Base-by-base conservation (phyloP, 2,113 vertebrate species). In the Pedionomus torquatus region DNA sequence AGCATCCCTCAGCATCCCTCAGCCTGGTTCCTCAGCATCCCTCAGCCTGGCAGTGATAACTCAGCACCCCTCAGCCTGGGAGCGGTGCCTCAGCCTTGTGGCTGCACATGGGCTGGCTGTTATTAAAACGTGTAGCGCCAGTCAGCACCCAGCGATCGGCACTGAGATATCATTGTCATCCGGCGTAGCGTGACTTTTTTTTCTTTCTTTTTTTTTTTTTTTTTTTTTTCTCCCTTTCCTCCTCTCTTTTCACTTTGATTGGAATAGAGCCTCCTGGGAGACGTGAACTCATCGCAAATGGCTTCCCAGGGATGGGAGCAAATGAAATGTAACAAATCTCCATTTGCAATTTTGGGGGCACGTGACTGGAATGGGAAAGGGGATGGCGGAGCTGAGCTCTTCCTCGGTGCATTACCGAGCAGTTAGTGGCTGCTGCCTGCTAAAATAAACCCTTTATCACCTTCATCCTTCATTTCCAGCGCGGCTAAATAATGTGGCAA, bases 291-390 rank as follows among this genome's bases (percentile, higher is more conserved):
- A 96, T 98, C 97, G 94, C 97, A 96, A 93, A 92, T 76, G 71
- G 94, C 97, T 97, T 98, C 97, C 97, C 94, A 87, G 98, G 98
- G 98, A 98, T 84, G 94, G 98, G 92, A 98, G 98, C 98, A 98
- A 99, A 98, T 98, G 98, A 97, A 98, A 98, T 98, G 98, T 98
- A 98, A 99, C 98, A 98, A 99, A 99, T 99, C 98, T 98, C 98
- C 98, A 98, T 98, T 98, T 98, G 98, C 98, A 98, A 98, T 98
- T 98, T 98, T 96, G 93, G 95, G 90, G 75, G 96, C 97, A 75
- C 98, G 98, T 96, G 94, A 97, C 97, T 96, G 97, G 98, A 96
- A 98, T 98, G 98, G 98, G 97, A 98, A 99, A 98, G 90, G 97
- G 98, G 98, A 97, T 90, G 97, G 93, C 10, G 64, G 95, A 89